A percentile compares a stretch with the other conserved stretches of the same genome.
These are phyloP conservation scores for Tetrax tetrax DNA, from an alignment of 2,113 vertebrate genomes.

Conservation along the genomic window DNA sequence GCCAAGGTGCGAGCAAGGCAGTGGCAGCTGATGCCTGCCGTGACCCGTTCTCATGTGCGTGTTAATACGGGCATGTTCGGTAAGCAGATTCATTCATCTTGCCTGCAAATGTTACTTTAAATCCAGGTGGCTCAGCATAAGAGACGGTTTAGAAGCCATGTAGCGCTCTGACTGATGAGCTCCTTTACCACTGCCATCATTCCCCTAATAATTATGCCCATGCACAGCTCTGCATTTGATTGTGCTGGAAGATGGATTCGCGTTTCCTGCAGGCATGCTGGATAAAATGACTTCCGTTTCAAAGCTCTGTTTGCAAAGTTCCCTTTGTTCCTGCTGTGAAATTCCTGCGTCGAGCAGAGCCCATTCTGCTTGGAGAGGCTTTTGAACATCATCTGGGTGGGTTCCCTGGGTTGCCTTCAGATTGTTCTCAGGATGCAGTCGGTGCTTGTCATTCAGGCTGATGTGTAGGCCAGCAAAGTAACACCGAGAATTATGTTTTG, in stretches of 20 bases:
- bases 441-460: neutral
- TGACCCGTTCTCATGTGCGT: neutral
- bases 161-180: slow-evolving; percentile 47
- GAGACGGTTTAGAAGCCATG: slow-evolving; percentile 36
- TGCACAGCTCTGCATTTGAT: slow-evolving; percentile 43
- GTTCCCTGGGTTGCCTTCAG: neutral
- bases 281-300: slow-evolving; percentile 31
- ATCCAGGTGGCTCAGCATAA: slow-evolving; percentile 27
- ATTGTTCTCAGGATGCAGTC: slow-evolving; percentile 12
- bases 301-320: slow-evolving; percentile 30
- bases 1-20: fast-evolving
- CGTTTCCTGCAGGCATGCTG: slow-evolving; percentile 46
- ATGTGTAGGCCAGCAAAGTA: slow-evolving; percentile 21
- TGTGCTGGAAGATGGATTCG: slow-evolving; percentile 40
- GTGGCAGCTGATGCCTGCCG: neutral
- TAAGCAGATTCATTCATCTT: neutral
- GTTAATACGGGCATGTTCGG: neutral
- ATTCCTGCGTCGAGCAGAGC: neutral
- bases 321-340: slow-evolving; percentile 39
- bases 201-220: slow-evolving; percentile 43
- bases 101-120: slow-evolving; percentile 28
- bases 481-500: neutral
- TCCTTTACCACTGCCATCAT: slow-evolving; percentile 11
- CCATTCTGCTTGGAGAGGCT: neutral
- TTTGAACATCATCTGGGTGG: slow-evolving; percentile 6